Evolutionary conservation across 2,797 vertebrate species (phyloP).

Genomic region (Sebastiscus albofasciatus): DNA sequence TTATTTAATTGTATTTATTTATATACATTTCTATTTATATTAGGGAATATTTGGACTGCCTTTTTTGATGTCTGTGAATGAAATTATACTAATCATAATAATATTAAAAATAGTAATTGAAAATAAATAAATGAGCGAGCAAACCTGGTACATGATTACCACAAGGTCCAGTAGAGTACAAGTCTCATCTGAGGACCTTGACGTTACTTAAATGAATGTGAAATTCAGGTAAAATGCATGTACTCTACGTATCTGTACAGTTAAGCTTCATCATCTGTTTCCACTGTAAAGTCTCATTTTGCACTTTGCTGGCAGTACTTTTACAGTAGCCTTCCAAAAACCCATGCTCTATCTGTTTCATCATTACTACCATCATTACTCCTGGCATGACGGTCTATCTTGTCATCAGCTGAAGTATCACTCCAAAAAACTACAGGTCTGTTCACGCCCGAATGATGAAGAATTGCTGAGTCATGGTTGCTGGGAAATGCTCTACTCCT

Average conservation of each 20-base stretch:
- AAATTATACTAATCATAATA: not conserved
- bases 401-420: constrained; percentile 1
- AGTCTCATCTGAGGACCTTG: not conserved
- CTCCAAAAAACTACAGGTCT: constrained; percentile 49
- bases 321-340: not conserved
- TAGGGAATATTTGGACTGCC: not conserved
- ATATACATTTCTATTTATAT: not conserved
- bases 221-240: not conserved
- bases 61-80: not conserved
- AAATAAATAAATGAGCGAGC: not conserved
- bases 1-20: not conserved
- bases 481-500: not conserved
- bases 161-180: not conserved
- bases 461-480: constrained; percentile 31
- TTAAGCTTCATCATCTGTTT: not conserved
- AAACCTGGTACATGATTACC: not conserved
- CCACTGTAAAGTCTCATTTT: not conserved
- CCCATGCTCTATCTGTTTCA: not conserved
- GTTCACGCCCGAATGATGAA: constrained; percentile 35
- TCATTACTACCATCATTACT: not conserved
- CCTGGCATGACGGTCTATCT: not conserved
- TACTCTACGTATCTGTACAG: not conserved
- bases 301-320: not conserved
- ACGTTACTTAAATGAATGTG: not conserved
- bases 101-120: not conserved